Conservation (phyloP, 1,140 invertebrate species). For the Acarapis woodi region DNA sequence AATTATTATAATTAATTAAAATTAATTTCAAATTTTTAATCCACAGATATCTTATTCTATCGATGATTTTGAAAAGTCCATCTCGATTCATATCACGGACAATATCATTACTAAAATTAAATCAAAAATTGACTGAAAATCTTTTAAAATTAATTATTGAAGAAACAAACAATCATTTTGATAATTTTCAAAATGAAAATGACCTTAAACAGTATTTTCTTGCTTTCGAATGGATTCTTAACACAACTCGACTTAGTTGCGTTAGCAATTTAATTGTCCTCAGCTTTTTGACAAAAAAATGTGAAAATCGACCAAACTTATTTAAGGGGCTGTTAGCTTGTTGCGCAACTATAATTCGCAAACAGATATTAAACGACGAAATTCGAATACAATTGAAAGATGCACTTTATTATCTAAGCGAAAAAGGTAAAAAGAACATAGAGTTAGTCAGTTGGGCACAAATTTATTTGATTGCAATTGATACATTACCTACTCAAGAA, state of each 20-base stretch:
- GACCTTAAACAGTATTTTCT: constrained; percentile 4
- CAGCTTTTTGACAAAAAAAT: constrained; percentile 5
- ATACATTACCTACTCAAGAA: constrained; percentile 5
- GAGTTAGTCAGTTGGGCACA: constrained; percentile 8
- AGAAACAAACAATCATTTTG: background rate
- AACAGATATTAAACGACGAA: constrained; percentile 2
- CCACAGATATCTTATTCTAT: background rate
- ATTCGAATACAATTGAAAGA: constrained; percentile 1
- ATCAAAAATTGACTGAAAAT: background rate
- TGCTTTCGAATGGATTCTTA: background rate
- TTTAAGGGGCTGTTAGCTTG: background rate
- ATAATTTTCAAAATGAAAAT: background rate
- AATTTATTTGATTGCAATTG: constrained; percentile 8
- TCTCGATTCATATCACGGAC: background rate
- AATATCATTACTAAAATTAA: background rate
- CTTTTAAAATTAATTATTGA: background rate
- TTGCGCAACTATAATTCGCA: constrained; percentile 6
- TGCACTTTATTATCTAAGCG: constrained; percentile 6
- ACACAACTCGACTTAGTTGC: constrained; percentile 1
- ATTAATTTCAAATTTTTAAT: background rate
- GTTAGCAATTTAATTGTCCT: background rate
- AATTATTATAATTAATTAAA: background rate
- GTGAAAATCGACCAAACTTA: background rate
- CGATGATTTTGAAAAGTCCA: background rate
- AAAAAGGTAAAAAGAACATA: constrained; percentile 6